Evolutionary conservation across 2,797 vertebrate genomes (phyloP).

Genomic region (Chromobotia macracanthus): DNA sequence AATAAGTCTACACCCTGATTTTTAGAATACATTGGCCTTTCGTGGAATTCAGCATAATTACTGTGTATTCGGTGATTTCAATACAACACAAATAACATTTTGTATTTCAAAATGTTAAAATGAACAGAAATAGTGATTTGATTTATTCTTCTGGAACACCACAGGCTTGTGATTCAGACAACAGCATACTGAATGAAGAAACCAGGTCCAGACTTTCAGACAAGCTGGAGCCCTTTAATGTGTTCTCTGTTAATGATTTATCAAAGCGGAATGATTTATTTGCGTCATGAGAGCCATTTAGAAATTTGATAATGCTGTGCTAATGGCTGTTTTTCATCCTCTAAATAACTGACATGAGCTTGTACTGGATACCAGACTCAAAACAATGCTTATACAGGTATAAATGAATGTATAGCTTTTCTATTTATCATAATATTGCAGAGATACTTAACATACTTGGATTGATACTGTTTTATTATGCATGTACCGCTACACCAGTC

Average conservation of each 20-base stretch:
- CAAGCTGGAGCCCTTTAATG: conserved; percentile 36
- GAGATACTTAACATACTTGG: neutral
- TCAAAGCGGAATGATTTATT: conserved; percentile 16
- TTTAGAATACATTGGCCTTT: neutral
- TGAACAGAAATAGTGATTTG: neutral
- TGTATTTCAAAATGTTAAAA: neutral
- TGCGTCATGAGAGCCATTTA: neutral
- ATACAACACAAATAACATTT: too few relatives aligned
- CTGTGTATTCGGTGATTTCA: too few relatives aligned
- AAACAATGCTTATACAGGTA: neutral
- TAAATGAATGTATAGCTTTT: neutral
- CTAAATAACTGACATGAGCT: neutral
- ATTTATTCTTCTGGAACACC: conserved; percentile 4
- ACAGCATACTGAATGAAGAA: neutral
- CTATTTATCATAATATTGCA: neutral
- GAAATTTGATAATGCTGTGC: neutral
- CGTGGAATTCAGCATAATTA: neutral
- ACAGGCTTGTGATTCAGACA: conserved; percentile 5
- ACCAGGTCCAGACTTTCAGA: conserved; percentile 7
- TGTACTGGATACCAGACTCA: neutral
- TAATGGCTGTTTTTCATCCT: neutral
- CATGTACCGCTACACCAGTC: neutral
- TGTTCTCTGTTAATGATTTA: conserved; percentile 39
- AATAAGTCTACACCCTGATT: neutral
- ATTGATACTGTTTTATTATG: too few relatives aligned